Base-by-base conservation (phyloP, 2,797 vertebrate species). In the Mormyrus proboscirostris region DNA sequence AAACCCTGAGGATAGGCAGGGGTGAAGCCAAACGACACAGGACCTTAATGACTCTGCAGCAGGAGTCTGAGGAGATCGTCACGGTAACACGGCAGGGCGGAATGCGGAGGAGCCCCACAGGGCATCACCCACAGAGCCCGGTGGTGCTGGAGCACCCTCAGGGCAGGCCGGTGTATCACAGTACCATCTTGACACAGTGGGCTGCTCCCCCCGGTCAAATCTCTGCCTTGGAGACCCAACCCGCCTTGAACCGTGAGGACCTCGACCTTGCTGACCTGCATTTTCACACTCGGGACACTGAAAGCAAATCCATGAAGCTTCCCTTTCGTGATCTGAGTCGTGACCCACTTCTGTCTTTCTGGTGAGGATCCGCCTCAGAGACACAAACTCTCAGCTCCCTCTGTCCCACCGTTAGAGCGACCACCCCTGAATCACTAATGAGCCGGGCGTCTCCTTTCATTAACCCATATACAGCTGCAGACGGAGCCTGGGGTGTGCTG, bases 1-100 rank as follows among this genome's bases (percentile, higher is more conserved):
- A 19, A 29, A 53, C 50, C 85, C 85, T 53, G 16, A 41, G 85
- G 51, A 53, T 29, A 29, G 85, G 25, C 29, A 38, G 50, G 25
- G 47, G 29, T 57, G 51, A 55, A 57, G 50, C 51, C 29, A 51
- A 86, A 86, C 51, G 51, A 57, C 29, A 38, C 51, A 55, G 85
- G 51, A 53, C 50, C 85, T 86, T 86, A 86, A 86, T 57, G 85
- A 86, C 85, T 86, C 85, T 55, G 85, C 85, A 50, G 44, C 47
- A 22, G 83, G 83, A 22, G 22, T 51, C 49, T 22, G n/a, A 51
- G 47, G 49, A 85, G 25, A 51, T 25, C 10, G 44, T 85, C 50
- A 55, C 25, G 29, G 51, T 38, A 55, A 38, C 29, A 4, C 44
- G 1, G 51, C 25, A 86, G 29, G 22, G 51, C 9, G 12, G 14